Conservation (phyloP, 2,113 vertebrate species). For the Australoheros scitulus region DNA sequence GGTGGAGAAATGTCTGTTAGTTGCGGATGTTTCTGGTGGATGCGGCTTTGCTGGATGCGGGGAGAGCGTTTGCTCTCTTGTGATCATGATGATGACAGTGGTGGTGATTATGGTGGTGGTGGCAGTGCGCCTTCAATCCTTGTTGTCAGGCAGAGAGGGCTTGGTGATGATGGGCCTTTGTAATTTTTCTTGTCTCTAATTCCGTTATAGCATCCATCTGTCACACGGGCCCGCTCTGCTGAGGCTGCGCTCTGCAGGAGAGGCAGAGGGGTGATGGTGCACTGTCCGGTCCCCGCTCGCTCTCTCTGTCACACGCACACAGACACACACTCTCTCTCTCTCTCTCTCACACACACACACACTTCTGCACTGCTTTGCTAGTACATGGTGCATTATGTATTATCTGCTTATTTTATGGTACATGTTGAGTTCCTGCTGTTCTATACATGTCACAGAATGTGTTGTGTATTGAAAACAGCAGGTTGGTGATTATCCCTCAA, state of each 20-base stretch:
- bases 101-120: not conserved
- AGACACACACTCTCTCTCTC: not conserved
- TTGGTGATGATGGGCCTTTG: constrained; percentile 46
- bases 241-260: constrained; percentile 51
- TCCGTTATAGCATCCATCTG: constrained; percentile 48
- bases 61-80: not conserved
- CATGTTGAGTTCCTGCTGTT: not conserved
- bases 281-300: constrained; percentile 8
- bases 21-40: constrained; percentile 34
- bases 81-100: constrained; percentile 1
- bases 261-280: constrained; percentile 43
- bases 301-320: not conserved
- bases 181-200: constrained; percentile 50
- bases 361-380: not conserved
- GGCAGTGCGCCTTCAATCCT: constrained; percentile 70
- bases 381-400: not conserved
- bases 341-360: constrained; percentile 1
- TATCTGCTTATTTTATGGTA: not conserved
- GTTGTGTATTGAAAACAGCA: not conserved
- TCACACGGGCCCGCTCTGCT: constrained; percentile 43
- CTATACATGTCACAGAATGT: not conserved
- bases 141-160: constrained; percentile 75
- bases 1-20: constrained; percentile 1
- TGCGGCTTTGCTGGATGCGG: constrained; percentile 21
- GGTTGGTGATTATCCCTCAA: no score